Conservation (phyloP, 2,888 invertebrate species). For the Folsomia candida region DNA sequence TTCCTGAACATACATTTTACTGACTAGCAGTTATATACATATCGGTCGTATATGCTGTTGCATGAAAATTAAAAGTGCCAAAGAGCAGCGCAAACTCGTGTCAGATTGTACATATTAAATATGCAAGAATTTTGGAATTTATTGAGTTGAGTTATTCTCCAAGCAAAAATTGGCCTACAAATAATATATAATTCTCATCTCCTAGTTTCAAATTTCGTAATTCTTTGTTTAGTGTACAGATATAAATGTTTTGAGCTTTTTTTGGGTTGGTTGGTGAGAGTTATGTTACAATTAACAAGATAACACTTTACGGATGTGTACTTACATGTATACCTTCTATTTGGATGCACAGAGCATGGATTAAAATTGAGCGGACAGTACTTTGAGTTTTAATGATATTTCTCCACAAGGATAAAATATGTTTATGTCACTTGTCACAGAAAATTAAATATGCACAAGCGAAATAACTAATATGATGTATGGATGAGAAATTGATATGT, state of each 20-base stretch:
- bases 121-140: not conserved
- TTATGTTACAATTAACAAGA: not conserved
- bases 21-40: too few species aligned
- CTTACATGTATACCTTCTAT: not conserved
- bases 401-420: not conserved
- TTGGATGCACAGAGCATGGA: too few species aligned
- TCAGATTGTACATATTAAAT: too few species aligned
- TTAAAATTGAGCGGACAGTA: not conserved
- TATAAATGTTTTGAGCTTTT: not conserved
- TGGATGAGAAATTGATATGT: too few species aligned
- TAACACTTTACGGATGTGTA: not conserved
- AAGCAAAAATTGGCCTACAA: too few species aligned
- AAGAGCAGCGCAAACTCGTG: not conserved
- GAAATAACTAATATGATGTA: too few species aligned
- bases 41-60: too few species aligned
- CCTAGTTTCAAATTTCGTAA: not conserved
- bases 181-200: too few species aligned
- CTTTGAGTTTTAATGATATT: not conserved
- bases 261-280: not conserved
- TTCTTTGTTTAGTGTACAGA: not conserved
- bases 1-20: too few species aligned
- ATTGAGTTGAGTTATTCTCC: not conserved
- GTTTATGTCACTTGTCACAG: not conserved
- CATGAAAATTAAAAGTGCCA: not conserved
- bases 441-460: too few species aligned